Base-by-base conservation (phyloP, 2,113 vertebrate species). In the Tragelaphus buxtoni region DNA sequence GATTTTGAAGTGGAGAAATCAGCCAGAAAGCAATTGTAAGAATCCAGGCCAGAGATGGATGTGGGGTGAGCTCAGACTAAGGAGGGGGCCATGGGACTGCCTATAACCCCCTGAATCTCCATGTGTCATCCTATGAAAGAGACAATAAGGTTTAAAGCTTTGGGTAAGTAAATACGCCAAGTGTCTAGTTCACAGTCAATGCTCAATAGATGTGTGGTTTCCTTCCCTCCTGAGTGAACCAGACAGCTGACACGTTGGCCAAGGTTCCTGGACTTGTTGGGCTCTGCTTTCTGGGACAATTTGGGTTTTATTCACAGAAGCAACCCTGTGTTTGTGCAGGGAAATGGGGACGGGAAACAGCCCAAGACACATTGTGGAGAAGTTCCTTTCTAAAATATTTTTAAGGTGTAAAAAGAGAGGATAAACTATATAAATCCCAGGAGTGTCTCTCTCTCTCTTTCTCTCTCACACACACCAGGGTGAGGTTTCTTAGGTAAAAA, bases 331-430 rank as follows among this genome's bases (percentile, higher is more conserved):
- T 88, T 77, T 98, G 49, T 89, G 30, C 74, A 97, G 63, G 92
- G 96, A 97, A 97, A 76, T 85, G 76, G 65, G 80, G 42, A 58
- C 60, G 60, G 95, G 97, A 96, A 98, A 63, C 88, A 49, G 87
- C 76, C 80, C 9, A 81, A 96, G 88, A 90, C 32, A 92, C 84
- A 97, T 55, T 96, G 90, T 92, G 63, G 85, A 93, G 60, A 97
- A 96, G 84, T 97, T 97, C 97, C 96, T 97, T 97, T 97, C 92
- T 77, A 93, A 96, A 97, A 97, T 95, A 96, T 96, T 98, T 97
- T 94, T 92, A 80, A 97, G 56, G 74, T 82, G 16, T 61, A 53
- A 90, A 94, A 94, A 91, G 39, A 90, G 61, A 96, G 65, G 60
- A 45, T 32, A 91, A 91, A 49, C 8, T 63, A 69, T 35, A 76